Percentiles rank a stretch among this genome's conserved stretches.
Conservation (phyloP, 92 coral and sea anemone genomes). For the Metridium senile region DNA sequence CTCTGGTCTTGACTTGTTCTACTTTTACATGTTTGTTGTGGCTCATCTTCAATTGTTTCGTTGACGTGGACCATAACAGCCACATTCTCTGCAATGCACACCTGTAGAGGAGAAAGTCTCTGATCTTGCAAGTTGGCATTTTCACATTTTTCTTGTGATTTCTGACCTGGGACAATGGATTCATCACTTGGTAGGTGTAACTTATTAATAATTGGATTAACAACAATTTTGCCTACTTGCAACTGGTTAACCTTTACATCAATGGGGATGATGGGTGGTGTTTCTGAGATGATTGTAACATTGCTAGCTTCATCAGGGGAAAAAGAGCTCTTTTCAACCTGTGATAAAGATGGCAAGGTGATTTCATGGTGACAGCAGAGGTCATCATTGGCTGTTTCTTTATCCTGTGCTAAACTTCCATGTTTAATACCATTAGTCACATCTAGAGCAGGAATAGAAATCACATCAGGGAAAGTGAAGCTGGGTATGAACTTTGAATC, state of each 20-base stretch:
- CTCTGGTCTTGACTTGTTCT: no score
- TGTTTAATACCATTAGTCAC: neutral
- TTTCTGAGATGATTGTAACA: neutral
- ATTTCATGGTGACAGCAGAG: neutral
- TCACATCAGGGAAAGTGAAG: slow-evolving; percentile 17
- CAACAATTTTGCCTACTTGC: neutral
- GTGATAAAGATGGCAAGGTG: neutral
- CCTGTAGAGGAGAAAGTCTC: neutral
- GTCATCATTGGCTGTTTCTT: no score
- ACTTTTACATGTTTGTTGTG: no score
- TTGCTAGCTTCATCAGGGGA: neutral
- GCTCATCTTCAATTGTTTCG: no score
- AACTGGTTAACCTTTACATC: no score
- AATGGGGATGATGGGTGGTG: neutral
- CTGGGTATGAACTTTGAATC: neutral
- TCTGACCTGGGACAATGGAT: neutral
- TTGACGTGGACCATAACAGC: no score
- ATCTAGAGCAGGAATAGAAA: slow-evolving; percentile 16
- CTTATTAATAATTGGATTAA: neutral
- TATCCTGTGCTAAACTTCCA: neutral
- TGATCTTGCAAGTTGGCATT: no score
- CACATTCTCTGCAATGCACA: no score
- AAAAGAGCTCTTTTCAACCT: neutral
- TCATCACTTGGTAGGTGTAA: neutral
- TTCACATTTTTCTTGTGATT: no score